These are phyloP conservation scores for Oryctes rhinoceros DNA, from an alignment of 1,140 invertebrate genomes.

Conservation along the genomic window DNA sequence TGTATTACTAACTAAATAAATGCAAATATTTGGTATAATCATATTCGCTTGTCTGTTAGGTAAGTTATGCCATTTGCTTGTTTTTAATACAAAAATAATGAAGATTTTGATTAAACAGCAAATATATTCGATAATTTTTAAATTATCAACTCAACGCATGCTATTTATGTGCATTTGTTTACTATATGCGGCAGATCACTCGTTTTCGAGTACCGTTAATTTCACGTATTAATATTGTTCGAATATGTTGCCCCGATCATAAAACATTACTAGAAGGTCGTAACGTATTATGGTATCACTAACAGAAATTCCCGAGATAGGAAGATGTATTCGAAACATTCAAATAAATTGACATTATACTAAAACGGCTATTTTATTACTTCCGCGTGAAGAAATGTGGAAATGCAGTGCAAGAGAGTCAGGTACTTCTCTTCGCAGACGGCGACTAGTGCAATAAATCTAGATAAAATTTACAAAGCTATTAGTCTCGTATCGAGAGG, in stretches of 20 bases:
- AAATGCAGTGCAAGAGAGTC: not conserved
- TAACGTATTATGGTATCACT: constrained; percentile 1
- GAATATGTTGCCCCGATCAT: not conserved
- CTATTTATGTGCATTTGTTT: constrained; percentile 4
- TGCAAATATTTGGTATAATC: not conserved
- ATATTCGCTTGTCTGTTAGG: not conserved
- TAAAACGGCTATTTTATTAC: not conserved
- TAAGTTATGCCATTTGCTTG: too few relatives aligned
- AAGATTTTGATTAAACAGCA: not conserved
- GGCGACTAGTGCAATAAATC: constrained; percentile 1
- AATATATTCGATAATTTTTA: not conserved
- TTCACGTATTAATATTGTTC: constrained; percentile 20
- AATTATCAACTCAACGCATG: not conserved
- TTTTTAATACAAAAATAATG: too few relatives aligned
- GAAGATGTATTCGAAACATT: constrained; percentile 33
- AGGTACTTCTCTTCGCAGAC: not conserved
- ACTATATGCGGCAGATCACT: not conserved
- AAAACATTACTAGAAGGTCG: not conserved
- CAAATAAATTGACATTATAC: constrained; percentile 22
- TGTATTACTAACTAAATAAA: not conserved
- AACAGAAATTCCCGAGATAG: constrained; percentile 13
- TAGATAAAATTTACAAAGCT: constrained; percentile 32
- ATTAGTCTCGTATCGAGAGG: constrained; percentile 1
- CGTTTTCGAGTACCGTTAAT: not conserved
- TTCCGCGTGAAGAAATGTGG: constrained; percentile 24